A percentile compares a stretch with the other conserved stretches of the same genome.
These are phyloP conservation scores for Phalacrocorax carbo DNA, from an alignment of 2,113 vertebrate genomes.

Conservation along the genomic window DNA sequence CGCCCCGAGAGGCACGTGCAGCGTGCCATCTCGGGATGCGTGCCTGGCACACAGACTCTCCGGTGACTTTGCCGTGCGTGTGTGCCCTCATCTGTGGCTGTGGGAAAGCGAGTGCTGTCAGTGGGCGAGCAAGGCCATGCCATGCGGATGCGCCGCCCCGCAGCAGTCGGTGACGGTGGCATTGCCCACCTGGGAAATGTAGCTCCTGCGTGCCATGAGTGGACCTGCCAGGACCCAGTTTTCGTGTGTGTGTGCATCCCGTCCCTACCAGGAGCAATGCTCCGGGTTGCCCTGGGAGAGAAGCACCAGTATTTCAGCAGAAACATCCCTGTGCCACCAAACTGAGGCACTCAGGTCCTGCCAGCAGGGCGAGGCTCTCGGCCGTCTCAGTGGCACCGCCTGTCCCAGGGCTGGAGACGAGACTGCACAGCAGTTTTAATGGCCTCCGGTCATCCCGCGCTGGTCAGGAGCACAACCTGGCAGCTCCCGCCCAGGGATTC, in stretches of 20 bases:
- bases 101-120: no score
- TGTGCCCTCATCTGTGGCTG: background rate
- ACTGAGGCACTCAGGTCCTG: background rate
- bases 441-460: background rate
- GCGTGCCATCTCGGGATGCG: accelerated
- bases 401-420: background rate
- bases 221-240: background rate
- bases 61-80: accelerated
- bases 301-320: background rate
- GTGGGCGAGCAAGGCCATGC: accelerated
- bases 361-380: accelerated
- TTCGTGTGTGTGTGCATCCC: background rate
- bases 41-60: background rate
- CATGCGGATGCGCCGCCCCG: background rate
- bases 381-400: accelerated
- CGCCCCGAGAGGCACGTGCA: background rate
- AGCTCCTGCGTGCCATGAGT: accelerated
- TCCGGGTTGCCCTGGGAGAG: background rate
- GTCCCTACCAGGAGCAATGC: background rate
- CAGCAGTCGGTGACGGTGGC: background rate
- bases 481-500: background rate
- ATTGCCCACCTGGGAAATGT: background rate
- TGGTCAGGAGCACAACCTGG: background rate
- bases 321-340: background rate
- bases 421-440: accelerated